Conservation (phyloP, 2,113 vertebrate species). For the Talpa occidentalis region DNA sequence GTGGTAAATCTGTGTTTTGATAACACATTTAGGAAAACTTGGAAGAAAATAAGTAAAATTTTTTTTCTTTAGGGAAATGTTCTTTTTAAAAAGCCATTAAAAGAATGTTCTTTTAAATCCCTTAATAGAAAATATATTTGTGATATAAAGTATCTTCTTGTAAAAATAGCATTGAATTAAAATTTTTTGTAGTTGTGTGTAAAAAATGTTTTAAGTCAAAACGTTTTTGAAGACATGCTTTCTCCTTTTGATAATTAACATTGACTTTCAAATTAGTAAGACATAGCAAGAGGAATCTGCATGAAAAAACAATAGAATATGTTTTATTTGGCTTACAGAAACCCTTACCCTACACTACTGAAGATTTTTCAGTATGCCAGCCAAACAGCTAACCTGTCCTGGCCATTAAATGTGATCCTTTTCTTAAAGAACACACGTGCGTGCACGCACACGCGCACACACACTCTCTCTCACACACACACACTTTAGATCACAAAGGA, state of each 20-base stretch:
- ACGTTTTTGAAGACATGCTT: background rate
- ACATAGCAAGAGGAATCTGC: background rate
- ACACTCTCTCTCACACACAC: too few species aligned
- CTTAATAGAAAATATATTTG: background rate
- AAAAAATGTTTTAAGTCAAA: slow-evolving; percentile 45
- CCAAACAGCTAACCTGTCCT: background rate
- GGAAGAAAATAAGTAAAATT: background rate
- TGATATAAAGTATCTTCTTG: background rate
- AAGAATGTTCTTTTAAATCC: background rate
- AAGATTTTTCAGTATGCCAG: background rate
- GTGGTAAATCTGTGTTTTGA: slow-evolving; percentile 6
- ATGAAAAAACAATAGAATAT: background rate
- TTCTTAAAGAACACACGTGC: background rate
- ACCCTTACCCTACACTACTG: background rate
- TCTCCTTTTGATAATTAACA: background rate
- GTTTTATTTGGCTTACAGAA: background rate
- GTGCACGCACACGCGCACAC: background rate
- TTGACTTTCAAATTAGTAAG: slow-evolving; percentile 32
- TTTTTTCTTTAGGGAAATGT: background rate
- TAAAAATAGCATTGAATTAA: background rate
- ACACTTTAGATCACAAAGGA: background rate
- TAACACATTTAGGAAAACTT: background rate
- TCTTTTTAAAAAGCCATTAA: background rate
- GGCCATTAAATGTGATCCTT: background rate
- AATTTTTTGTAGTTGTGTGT: background rate